Evolutionary conservation across 2,797 vertebrate species (phyloP).

Genomic region (Agapornis canus): DNA sequence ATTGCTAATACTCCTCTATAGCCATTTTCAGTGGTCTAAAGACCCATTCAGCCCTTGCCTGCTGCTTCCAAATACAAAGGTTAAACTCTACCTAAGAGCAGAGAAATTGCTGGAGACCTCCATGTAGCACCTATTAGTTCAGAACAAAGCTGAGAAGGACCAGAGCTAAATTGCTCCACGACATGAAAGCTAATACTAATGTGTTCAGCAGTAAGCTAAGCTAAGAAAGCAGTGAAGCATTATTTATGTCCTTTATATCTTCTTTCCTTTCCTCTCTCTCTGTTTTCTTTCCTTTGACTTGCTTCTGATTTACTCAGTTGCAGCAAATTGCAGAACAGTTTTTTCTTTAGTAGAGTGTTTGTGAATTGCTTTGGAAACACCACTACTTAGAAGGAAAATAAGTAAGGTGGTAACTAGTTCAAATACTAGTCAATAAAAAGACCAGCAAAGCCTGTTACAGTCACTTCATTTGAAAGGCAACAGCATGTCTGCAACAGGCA

Average conservation of each 20-base stretch:
- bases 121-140: neutral
- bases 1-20: neutral
- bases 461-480: neutral
- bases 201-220: neutral
- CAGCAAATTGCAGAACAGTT: neutral
- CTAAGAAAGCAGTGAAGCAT: neutral
- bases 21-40: neutral
- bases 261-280: neutral
- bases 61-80: neutral
- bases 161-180: neutral
- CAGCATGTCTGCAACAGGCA: neutral
- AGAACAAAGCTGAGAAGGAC: neutral
- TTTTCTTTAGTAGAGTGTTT: neutral
- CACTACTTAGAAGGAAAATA: neutral
- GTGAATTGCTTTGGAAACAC: neutral
- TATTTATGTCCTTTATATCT: neutral
- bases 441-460: neutral
- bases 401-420: neutral
- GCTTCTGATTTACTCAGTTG: neutral
- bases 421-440: neutral
- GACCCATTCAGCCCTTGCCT: neutral
- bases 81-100: neutral
- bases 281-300: neutral
- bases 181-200: neutral
- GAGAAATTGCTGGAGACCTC: neutral